Evolutionary conservation across 64 coral and sea anemone species (phyloP).

Genomic region (Platygyra sinensis): DNA sequence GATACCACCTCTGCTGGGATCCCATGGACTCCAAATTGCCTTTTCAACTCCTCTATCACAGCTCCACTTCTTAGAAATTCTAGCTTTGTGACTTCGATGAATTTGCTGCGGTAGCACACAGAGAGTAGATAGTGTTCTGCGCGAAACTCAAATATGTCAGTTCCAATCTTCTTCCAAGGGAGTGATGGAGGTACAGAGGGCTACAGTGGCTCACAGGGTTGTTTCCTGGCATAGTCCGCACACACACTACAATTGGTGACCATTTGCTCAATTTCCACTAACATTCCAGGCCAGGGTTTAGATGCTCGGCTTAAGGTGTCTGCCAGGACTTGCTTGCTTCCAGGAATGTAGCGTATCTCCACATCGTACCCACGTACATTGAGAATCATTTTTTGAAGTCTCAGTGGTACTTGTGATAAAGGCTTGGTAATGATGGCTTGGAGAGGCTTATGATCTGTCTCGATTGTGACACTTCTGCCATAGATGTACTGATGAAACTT

Average conservation of each 20-base stretch:
- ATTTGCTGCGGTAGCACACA: conserved; percentile 26
- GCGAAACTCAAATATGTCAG: neutral
- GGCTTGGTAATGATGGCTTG: no score
- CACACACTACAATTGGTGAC: neutral
- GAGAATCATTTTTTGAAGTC: no score
- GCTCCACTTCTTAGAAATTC: conserved; percentile 1
- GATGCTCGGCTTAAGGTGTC: conserved; percentile 1
- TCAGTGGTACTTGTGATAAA: no score
- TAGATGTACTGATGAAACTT: no score
- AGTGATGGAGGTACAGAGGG: neutral
- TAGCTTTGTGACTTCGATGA: neutral
- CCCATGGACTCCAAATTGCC: conserved; percentile 8
- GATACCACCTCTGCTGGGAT: conserved; percentile 30
- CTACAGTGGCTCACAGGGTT: conserved; percentile 3
- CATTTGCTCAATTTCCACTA: neutral
- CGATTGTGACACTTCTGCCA: no score
- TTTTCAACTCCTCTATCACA: conserved; percentile 17
- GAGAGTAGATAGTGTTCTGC: neutral
- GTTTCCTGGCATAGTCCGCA: neutral
- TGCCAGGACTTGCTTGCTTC: no score
- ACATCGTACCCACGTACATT: no score
- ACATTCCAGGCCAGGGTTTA: conserved; percentile 45
- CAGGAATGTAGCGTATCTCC: no score
- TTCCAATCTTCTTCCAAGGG: conserved; percentile 27
- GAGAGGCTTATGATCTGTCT: no score